Base-by-base conservation (phyloP, 2,797 vertebrate species). In the Miichthys miiuy region DNA sequence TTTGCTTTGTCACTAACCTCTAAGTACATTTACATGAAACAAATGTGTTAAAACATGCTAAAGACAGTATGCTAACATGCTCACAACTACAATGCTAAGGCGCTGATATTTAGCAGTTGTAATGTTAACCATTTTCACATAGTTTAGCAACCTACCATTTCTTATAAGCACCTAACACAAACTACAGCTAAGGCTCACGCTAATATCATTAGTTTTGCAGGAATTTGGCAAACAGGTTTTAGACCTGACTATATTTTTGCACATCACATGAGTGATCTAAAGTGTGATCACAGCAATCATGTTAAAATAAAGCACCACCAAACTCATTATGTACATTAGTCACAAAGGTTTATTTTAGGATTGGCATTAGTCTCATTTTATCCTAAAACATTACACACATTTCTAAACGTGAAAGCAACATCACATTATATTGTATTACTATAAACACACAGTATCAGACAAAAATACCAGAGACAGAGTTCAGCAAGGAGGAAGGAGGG, bases 321-420 rank as follows among this genome's bases (percentile, higher is more conserved):
- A 44, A 57, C 11, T 54, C 21, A 62, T 60, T 5, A 20, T 18
- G 25, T 6, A 34, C 18, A 14, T 2, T 3, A 64, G 25, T 6
- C 42, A 69, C 38, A 52, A 2, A 46, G 42, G 34, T 80, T 73
- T 80, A 80, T 72, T 84, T 57, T 21, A 27, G 30, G 10, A 62
- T 30, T 34, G 2, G 0, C 0, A n/a, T 30, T 41, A 4, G 18
- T 50, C 25, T 64, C 20, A 21, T 13, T 50, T 50, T 2, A 70
- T 52, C 18, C 6, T 23, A 12, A 47, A 13, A 18, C 3, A 72
- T 55, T 42, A 46, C 18, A 34, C 1, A 50, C 1, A 56, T 6
- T 7, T 55, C 2, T 54, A 3, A 44, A 2, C 20, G 44, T 46
- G 8, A 66, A 14, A 34, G 48, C 5, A 60, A 68, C 1, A 68